Conservation (phyloP, 2,113 vertebrate species). For the Apaloderma vittatum region DNA sequence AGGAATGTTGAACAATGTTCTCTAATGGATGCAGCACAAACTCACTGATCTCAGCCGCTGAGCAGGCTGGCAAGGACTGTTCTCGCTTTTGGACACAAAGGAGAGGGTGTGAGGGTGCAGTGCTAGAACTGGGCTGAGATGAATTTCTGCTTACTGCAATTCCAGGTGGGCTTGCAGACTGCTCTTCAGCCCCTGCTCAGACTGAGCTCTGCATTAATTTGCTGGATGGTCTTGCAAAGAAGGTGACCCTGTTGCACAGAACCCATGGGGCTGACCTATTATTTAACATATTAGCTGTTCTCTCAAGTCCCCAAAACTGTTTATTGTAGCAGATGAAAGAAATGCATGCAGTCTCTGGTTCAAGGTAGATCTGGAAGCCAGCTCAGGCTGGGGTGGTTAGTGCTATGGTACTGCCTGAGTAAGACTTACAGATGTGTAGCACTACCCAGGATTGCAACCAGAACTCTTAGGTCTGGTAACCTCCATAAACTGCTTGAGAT, state of each 20-base stretch:
- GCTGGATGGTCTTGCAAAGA: not conserved
- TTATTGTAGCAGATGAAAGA: not conserved
- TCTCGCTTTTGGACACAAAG: not conserved
- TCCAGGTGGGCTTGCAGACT: not conserved
- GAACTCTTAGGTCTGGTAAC: not conserved
- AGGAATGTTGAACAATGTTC: not conserved
- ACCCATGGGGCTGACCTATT: not conserved
- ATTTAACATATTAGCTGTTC: not conserved
- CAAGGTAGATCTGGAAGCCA: not conserved
- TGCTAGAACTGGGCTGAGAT: not conserved
- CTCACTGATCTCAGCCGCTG: accelerated
- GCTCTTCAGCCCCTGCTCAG: not conserved
- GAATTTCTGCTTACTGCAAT: not conserved
- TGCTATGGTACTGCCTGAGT: not conserved
- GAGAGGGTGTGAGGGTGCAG: too few species aligned
- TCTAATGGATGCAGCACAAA: not conserved
- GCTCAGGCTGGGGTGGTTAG: not conserved
- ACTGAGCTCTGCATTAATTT: not conserved
- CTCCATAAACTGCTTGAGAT: not conserved
- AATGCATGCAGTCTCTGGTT: not conserved
- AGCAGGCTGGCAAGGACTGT: not conserved
- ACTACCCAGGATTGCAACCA: not conserved
- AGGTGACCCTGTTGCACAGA: not conserved
- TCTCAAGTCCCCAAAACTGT: not conserved
- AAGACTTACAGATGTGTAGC: not conserved